These are phyloP conservation scores for Papilio gigon DNA, from an alignment of 2,888 invertebrate species.

Conservation along the genomic window DNA sequence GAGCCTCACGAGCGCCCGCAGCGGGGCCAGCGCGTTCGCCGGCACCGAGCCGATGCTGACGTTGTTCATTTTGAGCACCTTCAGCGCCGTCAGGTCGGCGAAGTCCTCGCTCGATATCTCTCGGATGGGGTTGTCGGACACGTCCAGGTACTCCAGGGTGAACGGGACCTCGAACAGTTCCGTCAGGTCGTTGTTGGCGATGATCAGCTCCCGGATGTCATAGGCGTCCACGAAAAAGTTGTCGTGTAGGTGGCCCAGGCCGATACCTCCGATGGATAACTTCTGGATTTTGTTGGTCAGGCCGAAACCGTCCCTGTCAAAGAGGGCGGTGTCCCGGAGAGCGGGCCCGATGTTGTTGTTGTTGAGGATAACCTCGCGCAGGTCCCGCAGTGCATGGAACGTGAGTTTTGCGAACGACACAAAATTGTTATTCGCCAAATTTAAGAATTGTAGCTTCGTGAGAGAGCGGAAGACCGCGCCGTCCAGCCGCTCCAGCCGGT, in stretches of 20 bases:
- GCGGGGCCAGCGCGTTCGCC: conserved; percentile 80
- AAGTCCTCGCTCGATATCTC: conserved; percentile 77
- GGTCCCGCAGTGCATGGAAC: conserved; percentile 65
- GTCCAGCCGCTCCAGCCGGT: conserved; percentile 64
- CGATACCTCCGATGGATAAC: conserved; percentile 65
- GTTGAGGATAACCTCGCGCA: conserved; percentile 72
- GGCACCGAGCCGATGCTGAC: conserved; percentile 79
- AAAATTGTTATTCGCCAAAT: conserved; percentile 73
- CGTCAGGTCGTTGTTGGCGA: conserved; percentile 81
- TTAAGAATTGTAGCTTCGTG: conserved; percentile 69
- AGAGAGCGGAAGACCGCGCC: conserved; percentile 65
- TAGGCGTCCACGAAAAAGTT: conserved; percentile 74
- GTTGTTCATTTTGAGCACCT: conserved; percentile 81
- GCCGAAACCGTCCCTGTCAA: conserved; percentile 68
- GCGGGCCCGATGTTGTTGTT: conserved; percentile 70
- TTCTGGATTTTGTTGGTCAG: conserved; percentile 63
- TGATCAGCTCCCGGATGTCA: conserved; percentile 70
- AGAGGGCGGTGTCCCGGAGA: conserved; percentile 62
- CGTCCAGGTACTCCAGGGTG: conserved; percentile 82
- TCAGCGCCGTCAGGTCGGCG: conserved; percentile 76
- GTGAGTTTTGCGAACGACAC: conserved; percentile 63
- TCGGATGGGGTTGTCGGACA: conserved; percentile 83
- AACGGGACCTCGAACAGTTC: conserved; percentile 82
- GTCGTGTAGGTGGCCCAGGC: conserved; percentile 60
- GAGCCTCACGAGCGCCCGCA: conserved; percentile 77